Base-by-base conservation (phyloP, 1,140 invertebrate genomes). In the Adelges cooleyi region DNA sequence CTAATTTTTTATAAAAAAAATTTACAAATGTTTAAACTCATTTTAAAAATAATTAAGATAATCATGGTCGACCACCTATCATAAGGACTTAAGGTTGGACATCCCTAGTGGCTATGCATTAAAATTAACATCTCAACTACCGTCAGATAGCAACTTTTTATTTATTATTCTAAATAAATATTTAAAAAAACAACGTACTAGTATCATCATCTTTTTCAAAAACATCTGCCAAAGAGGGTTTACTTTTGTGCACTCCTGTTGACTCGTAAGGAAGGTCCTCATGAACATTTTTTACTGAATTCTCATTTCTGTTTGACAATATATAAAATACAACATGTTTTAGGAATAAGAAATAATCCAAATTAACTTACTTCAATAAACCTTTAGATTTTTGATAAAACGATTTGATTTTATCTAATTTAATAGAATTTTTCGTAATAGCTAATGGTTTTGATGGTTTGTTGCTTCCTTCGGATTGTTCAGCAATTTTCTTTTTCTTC, bases 401-500 rank as follows among this genome's bases (percentile, higher is more conserved):
- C 29, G 56, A 62, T 15, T 62, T 62, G 6, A 62, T 62, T 48
- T 48, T 62, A 5, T 62, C 56, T n/a, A 62, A 62, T 48, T 62
- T 62, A 13, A 62, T 46, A 20, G 56, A 13, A 33, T 62, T 62
- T 29, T 49, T 67, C 15, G 38, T 29, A n/a, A n/a, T 68, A 44
- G 38, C 29, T 2, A 29, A 40, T 48, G 38, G 56, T 62, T 29
- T 10, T 27, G 27, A 18, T 4, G 22, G 20, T 59, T 53, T 20
- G 50, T 53, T 56, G 62, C 48, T 67, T 69, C 69, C 51, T 69
- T 56, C 42, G 18, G 56, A 59, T 71, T 82, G 77, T 33, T 77
- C 76, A 20, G 78, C 78, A 66, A 81, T 79, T 75, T 82, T 79
- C 17, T 77, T 77, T 70, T 80, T 80, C 66, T 80, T 77, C 56